A percentile compares a stretch with the other conserved stretches of the same genome.
Evolutionary conservation across 1,140 invertebrate species (phyloP).

Genomic region (Platorchestia sp.): DNA sequence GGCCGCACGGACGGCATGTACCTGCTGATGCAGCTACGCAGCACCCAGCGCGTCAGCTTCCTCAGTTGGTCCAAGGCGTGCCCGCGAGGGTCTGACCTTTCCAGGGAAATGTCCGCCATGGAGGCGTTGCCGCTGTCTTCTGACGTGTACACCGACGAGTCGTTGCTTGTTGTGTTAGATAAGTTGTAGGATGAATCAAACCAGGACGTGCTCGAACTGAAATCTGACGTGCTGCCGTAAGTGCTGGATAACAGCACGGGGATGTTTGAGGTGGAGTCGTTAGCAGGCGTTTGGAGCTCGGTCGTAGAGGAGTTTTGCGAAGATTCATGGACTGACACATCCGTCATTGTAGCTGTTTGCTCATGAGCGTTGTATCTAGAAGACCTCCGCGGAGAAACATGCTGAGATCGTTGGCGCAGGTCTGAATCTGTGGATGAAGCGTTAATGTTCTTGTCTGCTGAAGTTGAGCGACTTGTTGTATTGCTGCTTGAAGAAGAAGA

Average conservation of each 20-base stretch:
- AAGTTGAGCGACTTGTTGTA: neutral
- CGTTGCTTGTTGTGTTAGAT: neutral
- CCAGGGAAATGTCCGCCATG: neutral
- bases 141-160: neutral
- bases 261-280: neutral
- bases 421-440: neutral
- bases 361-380: neutral
- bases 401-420: neutral
- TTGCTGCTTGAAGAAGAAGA: neutral
- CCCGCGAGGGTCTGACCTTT: neutral
- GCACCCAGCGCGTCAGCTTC: slow-evolving; percentile 23
- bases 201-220: neutral
- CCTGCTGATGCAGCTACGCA: slow-evolving; percentile 13
- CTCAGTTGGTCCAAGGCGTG: neutral
- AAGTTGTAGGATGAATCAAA: slow-evolving; percentile 6
- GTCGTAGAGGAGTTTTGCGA: neutral
- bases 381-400: neutral
- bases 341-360: neutral
- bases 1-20: slow-evolving; percentile 33
- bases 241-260: slow-evolving; percentile 10
- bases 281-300: neutral
- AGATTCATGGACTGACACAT: neutral
- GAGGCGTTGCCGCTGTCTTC: neutral
- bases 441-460: neutral
- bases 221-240: neutral